These are phyloP conservation scores for Ophion ellenae DNA, from an alignment of 2,888 invertebrate species.

Conservation along the genomic window DNA sequence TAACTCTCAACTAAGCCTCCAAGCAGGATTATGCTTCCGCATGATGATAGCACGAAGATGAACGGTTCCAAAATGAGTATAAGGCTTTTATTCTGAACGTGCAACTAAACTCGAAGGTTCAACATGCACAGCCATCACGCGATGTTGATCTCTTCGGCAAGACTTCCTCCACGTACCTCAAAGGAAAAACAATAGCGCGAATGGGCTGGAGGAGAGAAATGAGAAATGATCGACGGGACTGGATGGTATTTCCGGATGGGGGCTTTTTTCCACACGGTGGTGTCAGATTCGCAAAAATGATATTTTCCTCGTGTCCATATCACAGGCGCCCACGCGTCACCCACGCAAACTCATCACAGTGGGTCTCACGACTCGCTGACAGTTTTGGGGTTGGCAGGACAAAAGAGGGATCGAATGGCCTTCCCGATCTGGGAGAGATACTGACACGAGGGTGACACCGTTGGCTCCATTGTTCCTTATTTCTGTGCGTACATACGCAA, in stretches of 20 bases:
- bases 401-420: neutral
- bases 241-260: neutral
- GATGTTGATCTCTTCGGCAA: neutral
- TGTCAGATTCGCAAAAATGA: conserved; percentile 8
- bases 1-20: too few species aligned
- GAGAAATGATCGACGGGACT: neutral
- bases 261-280: neutral
- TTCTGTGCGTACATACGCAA: neutral
- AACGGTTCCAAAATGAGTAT: too few species aligned
- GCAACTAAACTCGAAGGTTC: too few species aligned
- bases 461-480: neutral
- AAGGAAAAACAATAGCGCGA: neutral
- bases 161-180: neutral
- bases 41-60: too few species aligned
- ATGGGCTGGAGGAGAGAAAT: neutral
- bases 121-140: too few species aligned
- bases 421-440: conserved; percentile 1
- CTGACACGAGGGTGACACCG: neutral
- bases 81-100: too few species aligned
- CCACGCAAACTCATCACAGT: neutral
- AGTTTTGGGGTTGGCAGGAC: neutral
- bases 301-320: conserved; percentile 11
- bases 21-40: too few species aligned
- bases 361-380: conserved; percentile 15
- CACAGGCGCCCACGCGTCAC: conserved; percentile 20